Evolutionary conservation across 2,888 invertebrate genomes (phyloP).

Genomic region (Epinotia ramella): DNA sequence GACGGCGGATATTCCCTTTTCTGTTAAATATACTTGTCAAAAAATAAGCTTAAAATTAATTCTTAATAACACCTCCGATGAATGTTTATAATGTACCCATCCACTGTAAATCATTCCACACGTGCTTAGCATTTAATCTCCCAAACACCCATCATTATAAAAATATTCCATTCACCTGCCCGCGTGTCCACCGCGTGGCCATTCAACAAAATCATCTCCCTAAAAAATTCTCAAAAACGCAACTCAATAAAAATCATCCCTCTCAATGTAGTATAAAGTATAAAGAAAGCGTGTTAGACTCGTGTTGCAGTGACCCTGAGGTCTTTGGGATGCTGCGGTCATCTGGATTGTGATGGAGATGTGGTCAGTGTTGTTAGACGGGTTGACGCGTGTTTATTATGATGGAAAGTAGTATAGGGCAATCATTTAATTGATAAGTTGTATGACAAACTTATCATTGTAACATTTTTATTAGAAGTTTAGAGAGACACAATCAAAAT

Average conservation of each 20-base stretch:
- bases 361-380: conserved; percentile 20
- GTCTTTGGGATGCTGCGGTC: conserved; percentile 58
- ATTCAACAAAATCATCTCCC: conserved; percentile 41
- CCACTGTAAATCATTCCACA: conserved; percentile 18
- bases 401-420: conserved; percentile 7
- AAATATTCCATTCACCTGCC: conserved; percentile 27
- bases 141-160: conserved; percentile 7
- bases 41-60: not conserved
- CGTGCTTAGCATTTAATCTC: conserved; percentile 24
- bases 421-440: not conserved
- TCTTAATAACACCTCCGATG: conserved; percentile 8
- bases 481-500: not conserved
- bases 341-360: conserved; percentile 49
- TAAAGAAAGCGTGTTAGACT: conserved; percentile 57
- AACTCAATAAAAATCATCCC: conserved; percentile 39
- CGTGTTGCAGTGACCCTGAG: conserved; percentile 58
- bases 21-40: no score
- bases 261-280: conserved; percentile 35
- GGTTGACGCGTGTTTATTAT: conserved; percentile 29
- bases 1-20: not conserved
- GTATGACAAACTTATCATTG: not conserved
- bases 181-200: conserved; percentile 31
- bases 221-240: conserved; percentile 27
- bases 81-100: not conserved
- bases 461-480: not conserved